Conservation (phyloP, 1,140 invertebrate genomes). For the Neodiprion fabricii region DNA sequence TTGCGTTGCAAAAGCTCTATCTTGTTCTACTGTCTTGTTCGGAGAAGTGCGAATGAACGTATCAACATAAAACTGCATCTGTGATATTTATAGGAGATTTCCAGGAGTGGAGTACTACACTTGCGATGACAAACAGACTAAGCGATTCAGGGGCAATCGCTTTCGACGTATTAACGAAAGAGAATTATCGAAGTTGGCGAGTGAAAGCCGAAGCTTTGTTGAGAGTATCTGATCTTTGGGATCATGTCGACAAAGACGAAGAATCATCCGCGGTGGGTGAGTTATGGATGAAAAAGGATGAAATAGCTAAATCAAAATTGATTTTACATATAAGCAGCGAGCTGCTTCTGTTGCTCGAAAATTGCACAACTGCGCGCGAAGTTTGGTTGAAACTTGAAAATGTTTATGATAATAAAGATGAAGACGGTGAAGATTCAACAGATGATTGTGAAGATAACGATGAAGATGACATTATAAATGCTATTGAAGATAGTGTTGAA, state of each 20-base stretch:
- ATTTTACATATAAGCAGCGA: background rate
- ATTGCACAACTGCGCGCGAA: background rate
- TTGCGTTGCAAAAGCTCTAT: too few relatives aligned
- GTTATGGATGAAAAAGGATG: background rate
- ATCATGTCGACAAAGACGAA: background rate
- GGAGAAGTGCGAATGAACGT: too few relatives aligned
- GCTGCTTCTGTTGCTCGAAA: background rate
- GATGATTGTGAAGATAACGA: background rate
- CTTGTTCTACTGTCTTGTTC: too few relatives aligned
- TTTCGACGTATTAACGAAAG: background rate
- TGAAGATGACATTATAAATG: background rate
- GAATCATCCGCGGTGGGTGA: background rate
- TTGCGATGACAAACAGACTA: too few relatives aligned
- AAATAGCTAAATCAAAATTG: background rate
- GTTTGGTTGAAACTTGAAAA: constrained; percentile 2
- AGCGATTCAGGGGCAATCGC: too few relatives aligned
- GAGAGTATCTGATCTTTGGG: background rate
- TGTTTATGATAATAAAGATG: background rate
- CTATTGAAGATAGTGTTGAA: background rate
- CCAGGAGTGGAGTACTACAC: too few relatives aligned
- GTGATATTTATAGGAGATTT: too few relatives aligned
- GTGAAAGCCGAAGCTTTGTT: background rate
- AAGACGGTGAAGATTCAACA: background rate
- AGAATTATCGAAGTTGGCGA: background rate
- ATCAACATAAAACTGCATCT: too few relatives aligned